Conservation (phyloP, 2,797 vertebrate genomes). For the Pampus argenteus region DNA sequence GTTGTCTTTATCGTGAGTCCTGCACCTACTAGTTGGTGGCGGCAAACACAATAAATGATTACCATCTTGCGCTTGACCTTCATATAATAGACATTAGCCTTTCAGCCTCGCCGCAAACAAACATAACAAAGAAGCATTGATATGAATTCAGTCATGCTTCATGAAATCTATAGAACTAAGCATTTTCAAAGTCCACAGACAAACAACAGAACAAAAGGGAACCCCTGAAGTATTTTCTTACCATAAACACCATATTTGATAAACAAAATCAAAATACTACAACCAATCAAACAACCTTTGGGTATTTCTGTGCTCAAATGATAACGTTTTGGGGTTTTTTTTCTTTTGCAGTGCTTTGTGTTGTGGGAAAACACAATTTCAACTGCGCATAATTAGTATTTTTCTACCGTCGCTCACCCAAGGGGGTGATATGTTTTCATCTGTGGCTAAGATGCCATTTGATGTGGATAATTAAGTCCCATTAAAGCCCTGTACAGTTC, state of each 20-base stretch:
- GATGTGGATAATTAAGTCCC: constrained; percentile 83
- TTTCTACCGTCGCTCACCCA: constrained; percentile 70
- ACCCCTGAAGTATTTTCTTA: constrained; percentile 53
- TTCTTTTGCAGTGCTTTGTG: constrained; percentile 67
- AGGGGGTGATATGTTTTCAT: constrained; percentile 77
- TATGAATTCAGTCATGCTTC: constrained; percentile 44
- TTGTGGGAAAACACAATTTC: constrained; percentile 72
- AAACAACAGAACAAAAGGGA: constrained; percentile 54
- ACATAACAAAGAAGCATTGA: constrained; percentile 30
- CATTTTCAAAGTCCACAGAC: constrained; percentile 41
- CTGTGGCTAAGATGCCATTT: constrained; percentile 80
- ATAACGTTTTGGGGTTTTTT: constrained; percentile 75
- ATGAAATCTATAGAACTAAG: constrained; percentile 36
- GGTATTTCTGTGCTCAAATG: constrained; percentile 70
- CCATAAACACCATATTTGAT: constrained; percentile 63
- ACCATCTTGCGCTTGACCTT: constrained; percentile 5
- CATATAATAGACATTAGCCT: constrained; percentile 35
- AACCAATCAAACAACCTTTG: constrained; percentile 73
- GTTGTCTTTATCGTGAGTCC: constrained; percentile 95
- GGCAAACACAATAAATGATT: constrained; percentile 12
- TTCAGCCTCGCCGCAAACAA: constrained; percentile 7
- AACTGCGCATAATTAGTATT: constrained; percentile 74
- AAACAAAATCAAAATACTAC: constrained; percentile 68
- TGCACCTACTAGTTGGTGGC: not conserved
- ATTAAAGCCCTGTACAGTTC: constrained; percentile 79